These are phyloP conservation scores for Sceloporus tristichus DNA, from an alignment of 2,113 vertebrate species.

Conservation along the genomic window DNA sequence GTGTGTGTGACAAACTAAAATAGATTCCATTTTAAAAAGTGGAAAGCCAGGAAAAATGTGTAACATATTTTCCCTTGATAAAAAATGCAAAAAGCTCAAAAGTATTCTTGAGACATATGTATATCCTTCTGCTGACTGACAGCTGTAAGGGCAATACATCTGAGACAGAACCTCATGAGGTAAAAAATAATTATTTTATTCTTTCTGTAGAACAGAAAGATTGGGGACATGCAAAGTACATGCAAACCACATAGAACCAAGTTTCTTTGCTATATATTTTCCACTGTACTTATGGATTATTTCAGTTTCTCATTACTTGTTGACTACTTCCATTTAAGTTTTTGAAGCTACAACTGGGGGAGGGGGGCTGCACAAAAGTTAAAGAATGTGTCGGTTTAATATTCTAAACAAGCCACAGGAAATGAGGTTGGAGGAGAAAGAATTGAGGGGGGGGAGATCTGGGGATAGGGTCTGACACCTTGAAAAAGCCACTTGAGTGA, in stretches of 20 bases:
- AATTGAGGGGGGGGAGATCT: neutral
- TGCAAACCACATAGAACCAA: constrained; percentile 68
- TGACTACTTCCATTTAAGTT: neutral
- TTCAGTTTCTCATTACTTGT: neutral
- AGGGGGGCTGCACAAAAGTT: too few species aligned
- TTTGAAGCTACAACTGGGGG: neutral
- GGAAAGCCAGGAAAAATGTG: constrained; percentile 78
- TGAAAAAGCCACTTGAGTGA: constrained; percentile 8
- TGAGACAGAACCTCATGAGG: constrained; percentile 79
- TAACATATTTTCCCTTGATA: constrained; percentile 85
- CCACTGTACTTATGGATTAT: neutral
- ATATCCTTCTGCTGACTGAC: constrained; percentile 83
- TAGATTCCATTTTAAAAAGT: constrained; percentile 82
- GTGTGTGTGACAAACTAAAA: constrained; percentile 71
- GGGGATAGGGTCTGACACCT: neutral
- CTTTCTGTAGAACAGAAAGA: constrained; percentile 75
- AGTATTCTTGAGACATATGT: constrained; percentile 84
- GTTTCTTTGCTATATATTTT: neutral
- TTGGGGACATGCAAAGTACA: constrained; percentile 71
- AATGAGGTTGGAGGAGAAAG: neutral
- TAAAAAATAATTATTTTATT: constrained; percentile 80
- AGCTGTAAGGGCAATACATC: constrained; percentile 80
- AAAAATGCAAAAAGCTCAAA: constrained; percentile 81
- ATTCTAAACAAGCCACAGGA: neutral
- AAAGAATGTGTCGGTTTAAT: neutral